Base-by-base conservation (phyloP, 2,113 vertebrate genomes). In the Martes martes region DNA sequence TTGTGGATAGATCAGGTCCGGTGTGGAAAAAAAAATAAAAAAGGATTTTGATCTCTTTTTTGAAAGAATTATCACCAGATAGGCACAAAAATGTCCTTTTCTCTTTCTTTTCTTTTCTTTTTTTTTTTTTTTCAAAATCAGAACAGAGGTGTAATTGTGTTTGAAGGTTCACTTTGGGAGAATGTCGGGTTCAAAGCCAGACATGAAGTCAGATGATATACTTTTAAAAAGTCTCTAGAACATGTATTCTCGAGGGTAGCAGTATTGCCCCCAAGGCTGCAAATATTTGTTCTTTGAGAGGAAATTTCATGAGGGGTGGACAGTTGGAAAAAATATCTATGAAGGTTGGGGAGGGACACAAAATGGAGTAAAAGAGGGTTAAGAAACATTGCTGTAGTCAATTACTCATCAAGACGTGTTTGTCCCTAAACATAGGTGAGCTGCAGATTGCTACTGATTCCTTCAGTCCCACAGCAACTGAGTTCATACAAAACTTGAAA, bases 401-500 rank as follows among this genome's bases (percentile, higher is more conserved):
- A 1, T 50, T 71, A 42, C 26, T 61, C 26, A 50, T 57, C 33
- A 52, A 69, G 79, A 57, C 1, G 2, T 13, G 23, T 78, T 52
- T 92, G 76, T 91, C 97, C 59, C 95, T 59, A 21, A 80, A 82
- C 59, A 23, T n/a, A 33, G 84, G 47, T 73, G 47, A 81, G 84
- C 76, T 94, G 52, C 28, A 71, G 74, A 83, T 65, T 79, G 61
- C 67, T 89, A 93, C 89, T 94, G 97, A 96, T 97, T 93, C 89
- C 39, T 74, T 95, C 81, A 65, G 63, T 65, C 85, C 45, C 36
- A 76, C 87, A 93, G 78, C 94, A 93, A 91, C 67, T 36, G 73
- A 96, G 65, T 97, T 96, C 96, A 88, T 21, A 96, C 94, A 83
- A 67, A 96, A 97, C 97, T 97, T 98, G 92, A 98, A 97, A 97